These are phyloP conservation scores for Coregonus clupeaformis DNA, from an alignment of 2,113 vertebrate species.

Conservation along the genomic window DNA sequence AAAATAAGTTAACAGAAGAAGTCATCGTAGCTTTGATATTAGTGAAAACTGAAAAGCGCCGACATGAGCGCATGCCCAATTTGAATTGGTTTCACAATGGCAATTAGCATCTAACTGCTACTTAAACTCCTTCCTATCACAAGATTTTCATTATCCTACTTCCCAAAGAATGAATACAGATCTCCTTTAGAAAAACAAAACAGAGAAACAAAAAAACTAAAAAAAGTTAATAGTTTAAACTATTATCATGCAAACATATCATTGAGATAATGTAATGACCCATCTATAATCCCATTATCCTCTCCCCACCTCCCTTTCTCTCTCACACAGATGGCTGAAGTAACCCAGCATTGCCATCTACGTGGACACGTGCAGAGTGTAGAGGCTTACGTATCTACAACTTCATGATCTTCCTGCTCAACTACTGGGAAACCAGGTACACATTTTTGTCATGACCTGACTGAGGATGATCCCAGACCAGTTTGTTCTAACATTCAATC, in stretches of 20 bases:
- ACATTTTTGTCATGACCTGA: no score
- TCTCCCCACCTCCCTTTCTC: background rate
- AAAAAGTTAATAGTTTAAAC: background rate
- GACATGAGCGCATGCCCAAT: background rate
- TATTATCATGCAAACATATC: background rate
- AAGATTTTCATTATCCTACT: background rate
- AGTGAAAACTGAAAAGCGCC: background rate
- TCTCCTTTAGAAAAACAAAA: no score
- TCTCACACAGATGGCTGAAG: slow-evolving; percentile 86
- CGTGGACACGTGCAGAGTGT: slow-evolving; percentile 98
- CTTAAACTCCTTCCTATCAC: background rate
- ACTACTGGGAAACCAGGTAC: slow-evolving; percentile 77
- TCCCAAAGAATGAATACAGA: background rate
- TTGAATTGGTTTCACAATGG: background rate
- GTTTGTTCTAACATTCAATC: no score
- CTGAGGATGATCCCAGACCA: no score
- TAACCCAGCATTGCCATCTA: slow-evolving; percentile 96
- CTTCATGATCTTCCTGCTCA: slow-evolving; percentile 97
- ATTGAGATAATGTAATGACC: background rate
- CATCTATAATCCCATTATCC: background rate
- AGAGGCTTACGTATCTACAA: no score
- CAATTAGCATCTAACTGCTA: background rate
- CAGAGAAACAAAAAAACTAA: no score
- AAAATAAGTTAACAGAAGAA: background rate
- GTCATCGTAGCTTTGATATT: background rate